These are phyloP conservation scores for Unio delphinus DNA, from an alignment of 2,888 invertebrate species.

Conservation along the genomic window DNA sequence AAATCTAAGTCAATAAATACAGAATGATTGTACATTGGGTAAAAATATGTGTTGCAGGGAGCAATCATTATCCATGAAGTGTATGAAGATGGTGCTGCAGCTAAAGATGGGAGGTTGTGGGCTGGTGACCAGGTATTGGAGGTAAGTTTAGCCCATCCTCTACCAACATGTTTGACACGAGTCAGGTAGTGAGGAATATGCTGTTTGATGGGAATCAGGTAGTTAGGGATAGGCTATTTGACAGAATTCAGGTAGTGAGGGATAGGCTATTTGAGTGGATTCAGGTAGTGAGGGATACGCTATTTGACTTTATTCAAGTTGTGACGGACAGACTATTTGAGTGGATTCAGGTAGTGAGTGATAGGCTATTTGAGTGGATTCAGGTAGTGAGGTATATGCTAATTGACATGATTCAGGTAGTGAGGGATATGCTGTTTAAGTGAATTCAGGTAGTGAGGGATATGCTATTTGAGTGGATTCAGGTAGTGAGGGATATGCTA, in stretches of 20 bases:
- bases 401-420: too few relatives aligned
- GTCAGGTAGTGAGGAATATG: not conserved
- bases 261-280: not conserved
- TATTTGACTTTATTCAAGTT: not conserved
- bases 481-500: too few relatives aligned
- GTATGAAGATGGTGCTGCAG: constrained; percentile 90
- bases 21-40: not conserved
- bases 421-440: too few relatives aligned
- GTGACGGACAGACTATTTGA: too few relatives aligned
- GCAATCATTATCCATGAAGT: constrained; percentile 94
- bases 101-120: constrained; percentile 89
- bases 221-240: not conserved
- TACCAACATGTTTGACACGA: not conserved
- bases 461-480: too few relatives aligned
- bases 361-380: too few relatives aligned
- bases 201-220: not conserved
- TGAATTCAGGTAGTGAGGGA: too few relatives aligned
- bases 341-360: too few relatives aligned
- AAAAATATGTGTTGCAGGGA: constrained; percentile 76
- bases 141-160: constrained; percentile 47
- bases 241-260: not conserved
- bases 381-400: too few relatives aligned
- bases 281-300: not conserved
- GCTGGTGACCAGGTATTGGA: constrained; percentile 95
- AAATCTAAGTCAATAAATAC: not conserved